Evolutionary conservation across 2,797 vertebrate genomes (phyloP), one percentile per base, ranked within the genome.

Genomic region (Tauraco hartlaubi): DNA sequence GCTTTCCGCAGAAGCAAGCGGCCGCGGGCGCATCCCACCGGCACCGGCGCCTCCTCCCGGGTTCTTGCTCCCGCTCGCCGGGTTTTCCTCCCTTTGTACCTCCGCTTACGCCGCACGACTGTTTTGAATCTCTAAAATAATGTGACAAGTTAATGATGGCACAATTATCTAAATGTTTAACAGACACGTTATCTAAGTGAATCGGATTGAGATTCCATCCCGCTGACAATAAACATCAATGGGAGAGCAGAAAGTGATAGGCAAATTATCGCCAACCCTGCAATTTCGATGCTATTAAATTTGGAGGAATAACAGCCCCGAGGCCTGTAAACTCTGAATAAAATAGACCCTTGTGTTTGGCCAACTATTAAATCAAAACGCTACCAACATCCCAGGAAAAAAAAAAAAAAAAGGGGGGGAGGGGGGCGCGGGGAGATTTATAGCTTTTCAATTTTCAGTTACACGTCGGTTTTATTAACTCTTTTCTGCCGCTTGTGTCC

Each of bases 81-180:
- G 66, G 25, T 58, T 81, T 11, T 58, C 64, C 69, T 81, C 74
- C 73, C 97, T 92, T 51, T 56, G 95, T 97, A 98, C 98, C 97
- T 98, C 97, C 90, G 95, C 98, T 98, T 98, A 22, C 62, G 98
- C 98, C 97, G 93, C 98, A 97, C 97, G 97, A 98, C 98, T 98
- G 98, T 99, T 99, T 98, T 98, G 98, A 99, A 97, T 98, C 98
- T 98, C 98, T 99, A 99, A 99, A 99, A 98, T 99, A 98, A 99
- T 98, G 98, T 99, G 99, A 99, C 99, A 99, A 99, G 98, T 99
- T 99, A 99, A 99, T 99, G 99, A 99, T 98, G 98, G 99, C 98
- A 99, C 99, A 99, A 99, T 99, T 99, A 99, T 99, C 98, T 99
- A 99, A 99, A 99, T 99, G 99, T 99, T 99, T 99, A 99, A 99